Evolutionary conservation across 2,113 vertebrate genomes (phyloP), one percentile per base, ranked within the genome.

Genomic region (Psophia crepitans): DNA sequence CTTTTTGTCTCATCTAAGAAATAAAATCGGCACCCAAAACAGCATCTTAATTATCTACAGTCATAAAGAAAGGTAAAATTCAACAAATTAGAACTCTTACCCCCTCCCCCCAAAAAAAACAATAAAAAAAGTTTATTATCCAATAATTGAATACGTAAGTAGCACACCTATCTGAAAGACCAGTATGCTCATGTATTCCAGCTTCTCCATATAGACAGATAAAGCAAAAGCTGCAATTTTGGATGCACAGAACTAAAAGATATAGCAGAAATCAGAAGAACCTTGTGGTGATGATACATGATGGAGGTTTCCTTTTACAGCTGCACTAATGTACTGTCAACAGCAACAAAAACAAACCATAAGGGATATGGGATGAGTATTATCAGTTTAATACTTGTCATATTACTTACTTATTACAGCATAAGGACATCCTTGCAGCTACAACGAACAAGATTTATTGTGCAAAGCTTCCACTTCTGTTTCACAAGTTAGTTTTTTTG

Each of bases 161-260:
- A 48, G 21, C 46, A 41, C 8, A 22, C 15, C 10, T 57, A 9
- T 21, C 11, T 64, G 27, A 33, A 9, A 56, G 11, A 70, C 5
- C 8, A 35, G 6, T 51, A 27, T 37, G 21, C 4, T 43, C 4
- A 6, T 23, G 17, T 68, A n/a, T 57, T 75, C 28, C 19, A 61
- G 4, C 11, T 66, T 28, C 9, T 63, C 33, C 6, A 1, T n/a
- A 61, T 1, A n/a, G 33, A 33, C 7, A 63, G 17, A 3, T 37
- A 53, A 58, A 46, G 12, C 9, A 41, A 54, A 77, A 9, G 43
- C 14, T 77, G 4, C 11, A 53, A 30, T 18, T 61, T 14, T 80
- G 35, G 23, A 20, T 44, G 26, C 10, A 15, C 26, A 41, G 41
- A 70, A 69, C 27, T 80, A 18, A 84, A 83, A 51, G 3, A n/a